These are phyloP conservation scores for Argyresthia goedartella DNA, from an alignment of 2,888 invertebrate genomes.

Conservation along the genomic window DNA sequence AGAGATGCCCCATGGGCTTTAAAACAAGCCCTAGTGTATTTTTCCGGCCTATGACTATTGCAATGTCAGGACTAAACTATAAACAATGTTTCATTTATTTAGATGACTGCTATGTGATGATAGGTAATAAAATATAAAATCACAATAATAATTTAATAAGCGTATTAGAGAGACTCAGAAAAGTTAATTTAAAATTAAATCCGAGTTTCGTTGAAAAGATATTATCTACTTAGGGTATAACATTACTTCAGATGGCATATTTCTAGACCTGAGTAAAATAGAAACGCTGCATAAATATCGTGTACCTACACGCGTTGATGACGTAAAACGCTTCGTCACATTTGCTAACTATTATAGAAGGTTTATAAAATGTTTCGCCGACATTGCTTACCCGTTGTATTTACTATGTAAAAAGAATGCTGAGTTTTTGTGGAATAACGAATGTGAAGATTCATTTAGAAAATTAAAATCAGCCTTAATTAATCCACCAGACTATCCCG, in stretches of 20 bases:
- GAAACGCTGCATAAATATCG: not conserved
- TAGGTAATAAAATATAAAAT: constrained; percentile 4
- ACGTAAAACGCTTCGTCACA: not conserved
- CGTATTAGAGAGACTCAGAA: constrained; percentile 6
- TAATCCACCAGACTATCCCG: not conserved
- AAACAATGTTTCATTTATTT: constrained; percentile 10
- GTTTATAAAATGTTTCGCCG: constrained; percentile 10
- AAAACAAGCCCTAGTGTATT: constrained; percentile 12
- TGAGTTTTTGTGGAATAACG: not conserved
- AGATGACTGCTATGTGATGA: constrained; percentile 9
- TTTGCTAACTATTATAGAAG: constrained; percentile 6
- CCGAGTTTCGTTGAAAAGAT: constrained; percentile 4
- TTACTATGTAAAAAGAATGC: constrained; percentile 9
- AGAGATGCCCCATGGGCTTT: constrained; percentile 12
- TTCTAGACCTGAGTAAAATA: not conserved
- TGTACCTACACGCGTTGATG: not conserved
- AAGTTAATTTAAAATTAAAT: constrained; percentile 10
- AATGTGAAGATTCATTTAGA: not conserved
- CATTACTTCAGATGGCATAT: constrained; percentile 3
- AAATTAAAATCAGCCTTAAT: not conserved
- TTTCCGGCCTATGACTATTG: constrained; percentile 10
- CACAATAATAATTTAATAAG: constrained; percentile 9
- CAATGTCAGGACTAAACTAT: constrained; percentile 12
- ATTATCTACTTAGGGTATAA: constrained; percentile 7
- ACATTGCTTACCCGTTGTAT: constrained; percentile 11